Evolutionary conservation across 2,888 invertebrate species (phyloP).

Genomic region (Suillia variegata): DNA sequence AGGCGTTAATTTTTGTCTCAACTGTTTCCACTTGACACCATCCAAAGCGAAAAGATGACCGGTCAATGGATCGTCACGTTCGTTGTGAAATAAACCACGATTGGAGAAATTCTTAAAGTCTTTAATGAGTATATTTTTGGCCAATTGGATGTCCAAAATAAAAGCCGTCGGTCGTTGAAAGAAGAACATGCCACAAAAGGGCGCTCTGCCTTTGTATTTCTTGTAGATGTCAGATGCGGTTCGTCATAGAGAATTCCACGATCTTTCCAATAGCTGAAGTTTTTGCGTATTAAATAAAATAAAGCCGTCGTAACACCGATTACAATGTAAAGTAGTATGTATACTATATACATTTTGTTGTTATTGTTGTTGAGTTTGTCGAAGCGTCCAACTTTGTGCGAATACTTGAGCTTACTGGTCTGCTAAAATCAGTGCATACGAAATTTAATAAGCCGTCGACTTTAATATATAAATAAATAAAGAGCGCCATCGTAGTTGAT

Average conservation of each 20-base stretch:
- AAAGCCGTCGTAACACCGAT: neutral
- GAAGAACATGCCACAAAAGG: conserved; percentile 37
- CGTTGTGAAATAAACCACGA: conserved; percentile 45
- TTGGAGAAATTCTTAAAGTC: conserved; percentile 47
- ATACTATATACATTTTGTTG: conserved; percentile 9
- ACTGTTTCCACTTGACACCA: conserved; percentile 55
- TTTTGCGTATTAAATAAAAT: neutral
- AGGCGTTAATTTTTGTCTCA: conserved; percentile 58
- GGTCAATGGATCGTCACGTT: conserved; percentile 47
- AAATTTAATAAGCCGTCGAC: no score
- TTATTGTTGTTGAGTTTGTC: no score
- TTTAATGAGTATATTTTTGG: conserved; percentile 34
- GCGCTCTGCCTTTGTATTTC: conserved; percentile 35
- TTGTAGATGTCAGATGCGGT: conserved; percentile 34
- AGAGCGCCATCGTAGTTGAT: no score
- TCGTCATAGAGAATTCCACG: conserved; percentile 34
- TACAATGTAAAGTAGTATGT: conserved; percentile 7
- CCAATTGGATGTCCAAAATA: conserved; percentile 28
- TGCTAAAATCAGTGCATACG: no score
- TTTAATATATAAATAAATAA: no score
- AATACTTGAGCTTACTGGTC: no score
- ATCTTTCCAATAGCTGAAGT: conserved; percentile 33
- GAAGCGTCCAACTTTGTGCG: no score
- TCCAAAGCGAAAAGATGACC: conserved; percentile 47
- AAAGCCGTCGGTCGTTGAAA: conserved; percentile 30